A percentile compares a stretch with the other conserved stretches of the same genome.
Evolutionary conservation across 2,797 vertebrate species (phyloP).

Genomic region (Halcyon chelicuti): DNA sequence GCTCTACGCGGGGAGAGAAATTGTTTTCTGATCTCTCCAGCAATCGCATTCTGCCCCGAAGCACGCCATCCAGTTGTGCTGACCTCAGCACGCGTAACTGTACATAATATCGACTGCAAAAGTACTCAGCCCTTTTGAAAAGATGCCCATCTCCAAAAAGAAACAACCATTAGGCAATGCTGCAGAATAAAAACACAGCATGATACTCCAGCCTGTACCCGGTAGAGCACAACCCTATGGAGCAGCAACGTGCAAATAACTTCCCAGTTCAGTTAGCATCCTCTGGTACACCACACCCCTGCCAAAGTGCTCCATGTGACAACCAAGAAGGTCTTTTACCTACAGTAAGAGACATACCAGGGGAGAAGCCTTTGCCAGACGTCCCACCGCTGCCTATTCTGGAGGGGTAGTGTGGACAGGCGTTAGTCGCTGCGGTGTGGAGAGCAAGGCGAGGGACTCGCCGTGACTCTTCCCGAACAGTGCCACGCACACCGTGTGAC

Average conservation of each 20-base stretch:
- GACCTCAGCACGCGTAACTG: constrained; percentile 23
- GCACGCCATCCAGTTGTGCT: neutral
- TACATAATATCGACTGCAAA: neutral
- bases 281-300: rapidly evolving
- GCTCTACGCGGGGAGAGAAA: neutral
- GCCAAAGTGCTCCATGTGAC: rapidly evolving
- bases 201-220: rapidly evolving
- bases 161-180: neutral
- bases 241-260: rapidly evolving
- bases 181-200: neutral
- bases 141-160: neutral
- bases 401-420: neutral
- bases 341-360: neutral
- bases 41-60: constrained; percentile 1
- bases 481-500: rapidly evolving
- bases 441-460: neutral
- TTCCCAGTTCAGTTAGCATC: neutral
- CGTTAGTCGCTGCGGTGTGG: rapidly evolving
- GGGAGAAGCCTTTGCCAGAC: neutral
- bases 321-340: neutral
- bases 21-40: neutral
- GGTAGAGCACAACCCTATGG: neutral
- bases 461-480: rapidly evolving
- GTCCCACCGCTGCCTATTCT: neutral
- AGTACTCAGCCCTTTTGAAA: neutral